phyloP scores from a whole-genome alignment of 1,140 invertebrate genomes.

The Lasioglossum albipes region DNA sequence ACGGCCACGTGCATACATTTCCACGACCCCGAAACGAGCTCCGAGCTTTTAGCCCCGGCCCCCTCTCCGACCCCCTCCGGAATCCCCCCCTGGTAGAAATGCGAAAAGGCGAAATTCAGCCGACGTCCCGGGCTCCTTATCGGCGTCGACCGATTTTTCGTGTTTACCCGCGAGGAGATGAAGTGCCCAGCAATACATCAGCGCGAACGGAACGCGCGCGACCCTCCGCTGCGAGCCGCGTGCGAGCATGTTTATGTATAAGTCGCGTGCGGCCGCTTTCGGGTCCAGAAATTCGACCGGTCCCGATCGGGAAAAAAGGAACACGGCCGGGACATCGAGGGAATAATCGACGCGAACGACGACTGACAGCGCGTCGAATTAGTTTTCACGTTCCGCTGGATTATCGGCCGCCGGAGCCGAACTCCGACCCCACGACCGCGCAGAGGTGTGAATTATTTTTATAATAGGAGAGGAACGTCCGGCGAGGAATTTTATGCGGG shows the following conservation, averaged over 20 bases:
- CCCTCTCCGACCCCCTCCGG: not conserved
- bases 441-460: constrained; percentile 3
- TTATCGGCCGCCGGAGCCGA: not conserved
- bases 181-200: constrained; percentile 62
- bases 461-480: not conserved
- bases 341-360: not conserved
- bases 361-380: constrained; percentile 1
- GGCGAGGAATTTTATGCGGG: not conserved
- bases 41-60: constrained; percentile 18
- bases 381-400: not conserved
- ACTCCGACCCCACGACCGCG: not conserved
- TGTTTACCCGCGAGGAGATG: constrained; percentile 61
- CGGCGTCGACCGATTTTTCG: constrained; percentile 56
- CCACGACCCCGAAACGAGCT: constrained; percentile 40
- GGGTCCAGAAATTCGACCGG: constrained; percentile 1
- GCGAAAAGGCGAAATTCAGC: constrained; percentile 53
- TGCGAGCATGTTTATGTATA: constrained; percentile 38
- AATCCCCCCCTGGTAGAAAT: constrained; percentile 21
- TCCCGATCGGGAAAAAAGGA: not conserved
- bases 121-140: constrained; percentile 35
- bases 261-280: constrained; percentile 31
- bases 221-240: constrained; percentile 5
- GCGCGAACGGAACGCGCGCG: constrained; percentile 23
- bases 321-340: not conserved
- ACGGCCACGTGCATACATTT: constrained; percentile 55